Conservation (phyloP, 37 sponge, comb jelly and placozoan species). For the Lycopodina hypogea region DNA sequence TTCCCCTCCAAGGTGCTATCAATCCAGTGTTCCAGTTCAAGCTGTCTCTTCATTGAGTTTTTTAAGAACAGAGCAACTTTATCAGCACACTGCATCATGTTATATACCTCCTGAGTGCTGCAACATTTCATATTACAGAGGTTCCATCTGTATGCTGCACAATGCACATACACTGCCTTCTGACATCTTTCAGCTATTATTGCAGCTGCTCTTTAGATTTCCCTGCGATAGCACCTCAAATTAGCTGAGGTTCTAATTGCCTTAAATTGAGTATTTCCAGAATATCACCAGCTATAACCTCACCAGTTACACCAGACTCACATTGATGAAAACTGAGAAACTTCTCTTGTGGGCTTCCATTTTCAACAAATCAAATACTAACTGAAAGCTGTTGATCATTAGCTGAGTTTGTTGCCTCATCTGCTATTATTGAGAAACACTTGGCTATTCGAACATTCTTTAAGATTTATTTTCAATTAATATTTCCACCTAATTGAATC, state of each 20-base stretch:
- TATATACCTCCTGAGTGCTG: conserved; percentile 17
- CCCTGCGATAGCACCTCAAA: conserved; percentile 69
- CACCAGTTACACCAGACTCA: conserved; percentile 67
- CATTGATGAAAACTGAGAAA: conserved; percentile 55
- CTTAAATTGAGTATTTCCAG: conserved; percentile 14
- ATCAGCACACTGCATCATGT: conserved; percentile 27
- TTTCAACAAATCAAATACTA: conserved; percentile 1
- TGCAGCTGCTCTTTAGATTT: conserved; percentile 23
- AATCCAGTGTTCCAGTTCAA: conserved; percentile 10
- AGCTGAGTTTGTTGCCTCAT: conserved; percentile 64
- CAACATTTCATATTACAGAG: conserved; percentile 34
- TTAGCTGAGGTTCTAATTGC: conserved; percentile 47
- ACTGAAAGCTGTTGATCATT: conserved; percentile 47
- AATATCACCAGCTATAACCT: conserved; percentile 60
- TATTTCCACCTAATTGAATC: conserved; percentile 43
- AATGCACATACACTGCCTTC: conserved; percentile 38
- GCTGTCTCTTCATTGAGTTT: conserved; percentile 34
- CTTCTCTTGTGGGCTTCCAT: conserved; percentile 51
- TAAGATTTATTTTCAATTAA: conserved; percentile 45
- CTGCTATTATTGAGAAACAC: conserved; percentile 61
- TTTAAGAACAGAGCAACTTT: conserved; percentile 11
- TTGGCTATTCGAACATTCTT: conserved; percentile 16
- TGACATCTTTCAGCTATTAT: conserved; percentile 4
- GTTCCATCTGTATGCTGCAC: conserved; percentile 33
- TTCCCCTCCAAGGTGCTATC: not conserved